These are phyloP conservation scores for Ivindomyrus marchei DNA, from an alignment of 2,113 vertebrate genomes.

Conservation along the genomic window DNA sequence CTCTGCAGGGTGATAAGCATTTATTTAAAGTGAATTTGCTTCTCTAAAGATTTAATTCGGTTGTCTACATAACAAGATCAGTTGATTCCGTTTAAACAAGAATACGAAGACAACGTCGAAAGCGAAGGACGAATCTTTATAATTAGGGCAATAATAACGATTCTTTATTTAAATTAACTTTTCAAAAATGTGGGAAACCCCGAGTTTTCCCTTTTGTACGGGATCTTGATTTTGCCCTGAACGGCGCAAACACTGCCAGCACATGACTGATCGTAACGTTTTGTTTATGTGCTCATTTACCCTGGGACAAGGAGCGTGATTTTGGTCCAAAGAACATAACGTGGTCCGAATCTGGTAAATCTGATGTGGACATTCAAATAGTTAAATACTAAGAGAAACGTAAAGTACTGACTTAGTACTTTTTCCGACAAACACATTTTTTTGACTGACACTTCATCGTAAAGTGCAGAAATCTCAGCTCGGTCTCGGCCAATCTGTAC, in stretches of 20 bases:
- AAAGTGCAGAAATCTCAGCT: background rate
- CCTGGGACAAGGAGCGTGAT: background rate
- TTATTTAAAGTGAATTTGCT: background rate
- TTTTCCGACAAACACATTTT: background rate
- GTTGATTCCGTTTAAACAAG: background rate
- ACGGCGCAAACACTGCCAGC: background rate
- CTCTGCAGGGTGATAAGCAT: background rate
- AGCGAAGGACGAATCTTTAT: background rate
- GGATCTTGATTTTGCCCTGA: background rate
- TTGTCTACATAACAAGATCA: background rate
- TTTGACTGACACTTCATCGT: background rate
- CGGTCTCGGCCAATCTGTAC: background rate
- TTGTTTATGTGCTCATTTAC: background rate
- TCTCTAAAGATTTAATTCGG: background rate
- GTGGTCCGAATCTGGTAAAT: background rate
- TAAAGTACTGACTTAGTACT: background rate
- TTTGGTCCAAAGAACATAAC: background rate
- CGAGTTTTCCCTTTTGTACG: background rate
- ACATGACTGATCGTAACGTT: background rate
- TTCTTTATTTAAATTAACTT: background rate
- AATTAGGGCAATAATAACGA: background rate
- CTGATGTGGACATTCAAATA: background rate
- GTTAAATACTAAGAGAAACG: background rate
- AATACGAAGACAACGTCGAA: background rate
- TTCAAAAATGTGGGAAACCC: background rate